phyloP scores from a whole-genome alignment of 2,888 invertebrate genomes.

The Drosophila mulleri region DNA sequence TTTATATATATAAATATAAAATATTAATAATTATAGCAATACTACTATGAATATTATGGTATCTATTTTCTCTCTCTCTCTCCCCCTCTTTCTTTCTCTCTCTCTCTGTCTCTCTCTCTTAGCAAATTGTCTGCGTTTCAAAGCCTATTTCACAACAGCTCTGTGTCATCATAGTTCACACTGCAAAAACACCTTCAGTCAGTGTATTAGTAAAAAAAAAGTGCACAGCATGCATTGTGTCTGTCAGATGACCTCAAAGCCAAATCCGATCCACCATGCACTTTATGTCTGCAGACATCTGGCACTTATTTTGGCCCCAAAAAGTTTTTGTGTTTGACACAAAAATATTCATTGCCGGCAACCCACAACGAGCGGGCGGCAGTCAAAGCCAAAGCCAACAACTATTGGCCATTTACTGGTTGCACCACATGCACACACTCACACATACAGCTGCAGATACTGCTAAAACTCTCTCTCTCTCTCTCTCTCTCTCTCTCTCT shows the following conservation, averaged over 20 bases:
- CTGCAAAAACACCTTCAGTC: background rate
- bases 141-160: too few relatives aligned
- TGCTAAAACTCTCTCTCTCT: slow-evolving; percentile 27
- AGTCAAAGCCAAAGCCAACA: slow-evolving; percentile 28
- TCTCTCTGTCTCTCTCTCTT: too few relatives aligned
- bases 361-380: slow-evolving; percentile 16
- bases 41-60: too few relatives aligned
- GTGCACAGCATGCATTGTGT: slow-evolving; percentile 63
- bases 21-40: too few relatives aligned
- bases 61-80: too few relatives aligned
- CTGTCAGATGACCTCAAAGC: slow-evolving; percentile 45
- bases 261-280: slow-evolving; percentile 12
- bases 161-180: too few relatives aligned
- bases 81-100: too few relatives aligned
- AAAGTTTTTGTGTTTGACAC: slow-evolving; percentile 65
- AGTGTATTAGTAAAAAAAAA: slow-evolving; percentile 14
- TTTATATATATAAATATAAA: too few relatives aligned
- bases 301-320: slow-evolving; percentile 22
- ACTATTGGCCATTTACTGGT: slow-evolving; percentile 71
- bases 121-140: too few relatives aligned
- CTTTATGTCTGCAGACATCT: slow-evolving; percentile 33
- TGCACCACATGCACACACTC: slow-evolving; percentile 16
- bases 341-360: slow-evolving; percentile 72
- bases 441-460: slow-evolving; percentile 1
- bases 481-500: slow-evolving; percentile 22